Conservation (phyloP, 1,140 invertebrate species). For the Zaprionus nigranus region DNA sequence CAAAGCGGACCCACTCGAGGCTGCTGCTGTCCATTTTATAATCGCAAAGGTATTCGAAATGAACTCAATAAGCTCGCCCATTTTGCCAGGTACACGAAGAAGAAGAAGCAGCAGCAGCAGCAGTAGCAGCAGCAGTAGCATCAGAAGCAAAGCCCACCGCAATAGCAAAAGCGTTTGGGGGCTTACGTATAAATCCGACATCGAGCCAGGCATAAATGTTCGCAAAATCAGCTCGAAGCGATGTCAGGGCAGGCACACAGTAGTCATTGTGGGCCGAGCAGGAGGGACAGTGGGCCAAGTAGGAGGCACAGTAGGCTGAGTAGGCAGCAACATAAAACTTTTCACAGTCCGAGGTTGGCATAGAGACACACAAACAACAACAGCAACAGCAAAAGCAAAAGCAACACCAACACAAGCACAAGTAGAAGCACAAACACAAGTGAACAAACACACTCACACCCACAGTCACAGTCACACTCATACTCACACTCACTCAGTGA, state of each 20-base stretch:
- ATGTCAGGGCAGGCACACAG: constrained; percentile 29
- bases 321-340: constrained; percentile 4
- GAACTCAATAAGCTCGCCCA: constrained; percentile 10
- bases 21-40: constrained; percentile 19
- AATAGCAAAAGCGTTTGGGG: constrained; percentile 4
- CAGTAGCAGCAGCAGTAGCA: too few species aligned
- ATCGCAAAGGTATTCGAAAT: constrained; percentile 18
- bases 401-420: constrained; percentile 8
- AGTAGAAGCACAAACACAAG: constrained; percentile 6
- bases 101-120: neutral
- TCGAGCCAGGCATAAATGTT: constrained; percentile 25
- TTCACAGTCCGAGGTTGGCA: constrained; percentile 36
- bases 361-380: constrained; percentile 26
- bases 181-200: constrained; percentile 31
- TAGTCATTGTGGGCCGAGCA: neutral
- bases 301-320: too few species aligned
- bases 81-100: neutral
- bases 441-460: neutral
- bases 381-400: neutral
- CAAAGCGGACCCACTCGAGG: neutral
- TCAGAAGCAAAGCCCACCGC: neutral
- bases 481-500: too few species aligned
- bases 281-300: too few species aligned
- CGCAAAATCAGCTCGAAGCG: constrained; percentile 32
- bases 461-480: too few species aligned